phyloP scores from a whole-genome alignment of 2,888 invertebrate genomes.

The Glaucopsyche alexis region DNA sequence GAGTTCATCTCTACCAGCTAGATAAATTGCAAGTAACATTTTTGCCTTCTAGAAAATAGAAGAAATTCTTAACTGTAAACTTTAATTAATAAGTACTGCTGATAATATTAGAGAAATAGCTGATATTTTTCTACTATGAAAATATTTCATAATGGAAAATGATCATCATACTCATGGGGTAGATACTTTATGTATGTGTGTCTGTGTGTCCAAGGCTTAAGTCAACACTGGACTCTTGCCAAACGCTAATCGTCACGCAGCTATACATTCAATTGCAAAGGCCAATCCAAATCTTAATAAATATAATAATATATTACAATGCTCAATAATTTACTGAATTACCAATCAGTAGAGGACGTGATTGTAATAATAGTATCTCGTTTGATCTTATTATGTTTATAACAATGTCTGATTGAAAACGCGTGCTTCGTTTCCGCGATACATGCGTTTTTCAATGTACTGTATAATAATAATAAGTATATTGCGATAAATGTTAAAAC shows the following conservation, averaged over 20 bases:
- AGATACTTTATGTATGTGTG: neutral
- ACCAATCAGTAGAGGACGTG: slow-evolving; percentile 19
- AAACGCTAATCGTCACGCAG: slow-evolving; percentile 65
- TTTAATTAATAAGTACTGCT: too few species aligned
- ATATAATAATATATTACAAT: slow-evolving; percentile 35
- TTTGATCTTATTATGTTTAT: neutral
- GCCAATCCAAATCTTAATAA: slow-evolving; percentile 39
- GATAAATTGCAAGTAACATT: neutral
- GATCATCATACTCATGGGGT: too few species aligned
- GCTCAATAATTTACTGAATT: slow-evolving; percentile 6
- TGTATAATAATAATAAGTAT: too few species aligned
- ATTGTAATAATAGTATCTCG: neutral
- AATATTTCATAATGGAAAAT: too few species aligned
- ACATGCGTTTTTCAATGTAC: too few species aligned
- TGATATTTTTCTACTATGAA: too few species aligned
- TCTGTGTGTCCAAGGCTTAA: slow-evolving; percentile 47
- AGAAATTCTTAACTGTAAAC: too few species aligned
- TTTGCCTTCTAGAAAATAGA: neutral
- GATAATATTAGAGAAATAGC: too few species aligned
- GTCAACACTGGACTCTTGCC: slow-evolving; percentile 62
- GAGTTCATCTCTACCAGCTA: neutral
- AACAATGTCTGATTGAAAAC: too few species aligned
- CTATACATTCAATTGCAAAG: slow-evolving; percentile 59
- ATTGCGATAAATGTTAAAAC: too few species aligned
- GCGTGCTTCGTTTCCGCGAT: too few species aligned